A percentile compares a stretch with the other conserved stretches of the same genome.
Conservation (phyloP, 2,113 vertebrate species). For the Morone chrysops region DNA sequence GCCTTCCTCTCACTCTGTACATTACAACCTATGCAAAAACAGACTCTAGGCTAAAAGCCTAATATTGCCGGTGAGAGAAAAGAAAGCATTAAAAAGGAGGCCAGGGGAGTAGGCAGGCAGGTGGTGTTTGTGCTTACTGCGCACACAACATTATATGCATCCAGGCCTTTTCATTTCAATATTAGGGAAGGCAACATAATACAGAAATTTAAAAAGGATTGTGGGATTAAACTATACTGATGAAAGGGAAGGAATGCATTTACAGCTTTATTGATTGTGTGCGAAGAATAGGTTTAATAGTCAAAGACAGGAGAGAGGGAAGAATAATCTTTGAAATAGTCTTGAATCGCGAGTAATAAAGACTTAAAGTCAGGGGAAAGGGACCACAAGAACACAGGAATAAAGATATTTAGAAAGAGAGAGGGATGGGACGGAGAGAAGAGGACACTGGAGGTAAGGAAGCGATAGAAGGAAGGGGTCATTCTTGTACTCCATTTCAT, state of each 20-base stretch:
- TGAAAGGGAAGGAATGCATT: slow-evolving; percentile 46
- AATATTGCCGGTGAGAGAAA: slow-evolving; percentile 42
- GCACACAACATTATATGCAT: slow-evolving; percentile 33
- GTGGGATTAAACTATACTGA: slow-evolving; percentile 30
- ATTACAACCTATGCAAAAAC: slow-evolving; percentile 41
- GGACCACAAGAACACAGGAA: slow-evolving; percentile 27
- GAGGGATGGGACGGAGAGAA: not conserved
- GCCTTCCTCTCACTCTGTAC: not conserved
- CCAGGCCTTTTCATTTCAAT: slow-evolving; percentile 14
- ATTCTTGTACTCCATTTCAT: slow-evolving; percentile 69
- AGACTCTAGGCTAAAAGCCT: slow-evolving; percentile 42
- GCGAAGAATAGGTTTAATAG: slow-evolving; percentile 23
- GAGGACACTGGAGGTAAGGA: slow-evolving; percentile 5
- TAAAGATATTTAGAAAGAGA: slow-evolving; percentile 33
- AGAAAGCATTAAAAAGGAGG: slow-evolving; percentile 33
- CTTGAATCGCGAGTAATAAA: slow-evolving; percentile 15
- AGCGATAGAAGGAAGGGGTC: slow-evolving; percentile 30
- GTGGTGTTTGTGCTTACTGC: slow-evolving; percentile 40
- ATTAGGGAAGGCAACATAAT: slow-evolving; percentile 20
- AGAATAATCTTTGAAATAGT: slow-evolving; percentile 10
- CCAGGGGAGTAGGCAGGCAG: slow-evolving; percentile 36
- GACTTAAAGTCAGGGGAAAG: slow-evolving; percentile 20
- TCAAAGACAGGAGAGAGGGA: slow-evolving; percentile 2
- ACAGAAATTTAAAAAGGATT: slow-evolving; percentile 33
- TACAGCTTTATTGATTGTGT: slow-evolving; percentile 35